phyloP scores from a whole-genome alignment of 2,797 vertebrate species.

The Hephaestus fuliginosus region DNA sequence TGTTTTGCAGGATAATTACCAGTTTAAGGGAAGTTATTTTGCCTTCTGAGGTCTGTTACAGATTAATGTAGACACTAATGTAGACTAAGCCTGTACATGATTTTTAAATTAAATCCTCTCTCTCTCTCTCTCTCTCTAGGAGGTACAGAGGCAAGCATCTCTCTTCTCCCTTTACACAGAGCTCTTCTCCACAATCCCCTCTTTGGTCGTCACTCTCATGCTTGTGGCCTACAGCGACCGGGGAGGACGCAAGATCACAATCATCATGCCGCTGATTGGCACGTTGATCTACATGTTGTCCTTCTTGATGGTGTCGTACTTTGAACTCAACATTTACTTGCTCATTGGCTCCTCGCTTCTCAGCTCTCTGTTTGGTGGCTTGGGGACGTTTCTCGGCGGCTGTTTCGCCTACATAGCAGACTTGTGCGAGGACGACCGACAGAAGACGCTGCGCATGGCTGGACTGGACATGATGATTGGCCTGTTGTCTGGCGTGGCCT shows the following conservation, averaged over 20 bases:
- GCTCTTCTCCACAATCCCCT: conserved; percentile 89
- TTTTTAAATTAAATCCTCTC: conserved; percentile 25
- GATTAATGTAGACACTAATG: neutral
- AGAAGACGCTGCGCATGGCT: conserved; percentile 93
- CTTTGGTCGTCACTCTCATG: conserved; percentile 90
- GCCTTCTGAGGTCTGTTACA: neutral
- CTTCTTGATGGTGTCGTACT: conserved; percentile 87
- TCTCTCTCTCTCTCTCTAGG: conserved; percentile 83
- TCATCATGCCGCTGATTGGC: conserved; percentile 90
- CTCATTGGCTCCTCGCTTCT: conserved; percentile 87
- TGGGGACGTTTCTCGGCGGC: conserved; percentile 91
- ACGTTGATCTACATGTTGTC: conserved; percentile 81
- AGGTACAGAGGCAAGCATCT: conserved; percentile 92
- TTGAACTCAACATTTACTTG: conserved; percentile 88
- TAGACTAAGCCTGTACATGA: neutral
- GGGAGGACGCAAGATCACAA: conserved; percentile 91
- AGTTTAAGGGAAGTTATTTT: neutral
- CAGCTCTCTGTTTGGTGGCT: conserved; percentile 90
- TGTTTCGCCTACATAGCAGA: conserved; percentile 94
- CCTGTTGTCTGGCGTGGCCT: conserved; percentile 89
- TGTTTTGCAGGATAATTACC: neutral
- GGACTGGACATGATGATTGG: conserved; percentile 93
- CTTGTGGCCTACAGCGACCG: conserved; percentile 93
- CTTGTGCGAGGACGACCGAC: conserved; percentile 85
- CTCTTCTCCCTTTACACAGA: conserved; percentile 90